These are phyloP conservation scores for Atta cephalotes DNA, from an alignment of 1,140 invertebrate genomes.

Conservation along the genomic window DNA sequence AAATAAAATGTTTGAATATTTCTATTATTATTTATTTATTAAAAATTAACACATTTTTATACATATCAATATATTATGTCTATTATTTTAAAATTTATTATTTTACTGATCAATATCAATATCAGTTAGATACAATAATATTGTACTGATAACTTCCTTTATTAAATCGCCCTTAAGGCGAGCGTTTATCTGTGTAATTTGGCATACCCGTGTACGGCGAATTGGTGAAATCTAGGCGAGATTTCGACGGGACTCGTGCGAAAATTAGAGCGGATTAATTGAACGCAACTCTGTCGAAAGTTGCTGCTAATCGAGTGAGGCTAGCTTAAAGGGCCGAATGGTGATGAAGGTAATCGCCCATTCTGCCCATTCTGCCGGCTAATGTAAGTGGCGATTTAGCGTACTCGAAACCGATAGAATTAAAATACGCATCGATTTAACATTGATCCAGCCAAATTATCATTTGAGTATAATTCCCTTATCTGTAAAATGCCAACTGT, in stretches of 20 bases:
- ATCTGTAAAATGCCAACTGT: conserved; percentile 15
- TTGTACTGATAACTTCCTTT: not conserved
- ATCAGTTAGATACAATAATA: no score
- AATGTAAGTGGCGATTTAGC: conserved; percentile 73
- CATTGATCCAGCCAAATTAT: conserved; percentile 63
- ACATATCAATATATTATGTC: not conserved
- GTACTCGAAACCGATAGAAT: conserved; percentile 67
- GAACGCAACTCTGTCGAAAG: conserved; percentile 64
- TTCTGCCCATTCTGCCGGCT: conserved; percentile 47
- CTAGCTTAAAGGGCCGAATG: conserved; percentile 53
- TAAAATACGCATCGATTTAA: conserved; percentile 73
- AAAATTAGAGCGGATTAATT: conserved; percentile 68
- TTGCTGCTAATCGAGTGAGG: conserved; percentile 65
- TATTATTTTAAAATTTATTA: conserved; percentile 5
- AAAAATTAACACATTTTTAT: not conserved
- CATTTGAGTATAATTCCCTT: conserved; percentile 64
- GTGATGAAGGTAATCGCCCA: conserved; percentile 68
- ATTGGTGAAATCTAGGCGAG: conserved; percentile 45
- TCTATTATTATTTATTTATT: not conserved
- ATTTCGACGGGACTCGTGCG: conserved; percentile 31
- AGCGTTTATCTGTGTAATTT: conserved; percentile 3
- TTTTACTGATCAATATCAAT: no score
- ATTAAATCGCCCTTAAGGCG: not conserved
- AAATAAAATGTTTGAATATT: not conserved
- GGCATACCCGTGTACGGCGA: not conserved